Percentiles rank a stretch among this genome's conserved stretches.
These are phyloP conservation scores for Lycaon pictus DNA, from an alignment of 2,113 vertebrate genomes.

Conservation along the genomic window DNA sequence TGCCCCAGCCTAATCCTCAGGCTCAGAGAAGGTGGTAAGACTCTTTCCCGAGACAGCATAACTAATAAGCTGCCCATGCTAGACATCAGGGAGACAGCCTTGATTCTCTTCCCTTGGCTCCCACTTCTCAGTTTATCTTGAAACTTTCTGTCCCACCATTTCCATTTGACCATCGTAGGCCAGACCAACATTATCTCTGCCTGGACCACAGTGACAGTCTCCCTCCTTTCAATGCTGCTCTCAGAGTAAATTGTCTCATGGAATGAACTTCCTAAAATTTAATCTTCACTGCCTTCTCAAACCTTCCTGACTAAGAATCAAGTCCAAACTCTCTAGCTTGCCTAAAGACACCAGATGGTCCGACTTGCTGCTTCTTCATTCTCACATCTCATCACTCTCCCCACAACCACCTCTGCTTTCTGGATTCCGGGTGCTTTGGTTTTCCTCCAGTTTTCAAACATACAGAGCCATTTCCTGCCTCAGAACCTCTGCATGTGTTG, in stretches of 20 bases:
- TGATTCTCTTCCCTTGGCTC: background rate
- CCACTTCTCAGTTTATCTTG: background rate
- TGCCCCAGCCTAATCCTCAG: background rate
- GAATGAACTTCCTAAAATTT: background rate
- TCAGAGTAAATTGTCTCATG: background rate
- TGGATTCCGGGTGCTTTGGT: background rate
- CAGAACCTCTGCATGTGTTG: background rate
- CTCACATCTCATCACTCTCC: background rate
- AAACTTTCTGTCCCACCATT: background rate
- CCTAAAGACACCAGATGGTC: background rate
- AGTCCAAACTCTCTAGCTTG: background rate
- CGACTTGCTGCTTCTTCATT: background rate
- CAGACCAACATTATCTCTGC: background rate
- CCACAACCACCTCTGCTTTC: background rate
- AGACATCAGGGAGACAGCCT: background rate
- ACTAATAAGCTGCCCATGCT: background rate
- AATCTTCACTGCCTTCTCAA: background rate
- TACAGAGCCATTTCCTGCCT: background rate
- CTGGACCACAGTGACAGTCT: background rate
- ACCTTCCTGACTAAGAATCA: background rate
- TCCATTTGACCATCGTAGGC: background rate
- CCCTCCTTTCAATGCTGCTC: background rate
- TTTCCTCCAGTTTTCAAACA: background rate
- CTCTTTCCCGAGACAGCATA: background rate
- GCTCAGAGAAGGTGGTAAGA: background rate